phyloP scores from a whole-genome alignment of 1,140 invertebrate species.

The Wiebesia pumilae region DNA sequence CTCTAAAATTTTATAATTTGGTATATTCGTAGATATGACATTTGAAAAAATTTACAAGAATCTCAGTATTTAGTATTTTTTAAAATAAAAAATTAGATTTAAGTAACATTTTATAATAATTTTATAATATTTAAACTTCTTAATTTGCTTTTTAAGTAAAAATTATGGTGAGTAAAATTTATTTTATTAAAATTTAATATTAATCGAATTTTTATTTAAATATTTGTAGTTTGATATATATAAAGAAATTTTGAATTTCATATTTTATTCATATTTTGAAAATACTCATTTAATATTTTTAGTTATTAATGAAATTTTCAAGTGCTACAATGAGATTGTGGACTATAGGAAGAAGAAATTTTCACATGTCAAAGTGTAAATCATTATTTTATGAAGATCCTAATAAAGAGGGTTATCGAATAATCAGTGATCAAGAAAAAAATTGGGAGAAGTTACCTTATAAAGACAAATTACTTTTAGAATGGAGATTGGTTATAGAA shows the following conservation, averaged over 20 bases:
- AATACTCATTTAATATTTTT: background rate
- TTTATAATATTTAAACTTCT: no score
- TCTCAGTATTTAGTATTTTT: no score
- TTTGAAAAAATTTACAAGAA: no score
- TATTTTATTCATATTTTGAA: background rate
- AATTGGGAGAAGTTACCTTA: conserved; percentile 44
- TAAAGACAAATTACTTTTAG: conserved; percentile 77
- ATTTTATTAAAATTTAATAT: no score
- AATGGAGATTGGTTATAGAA: conserved; percentile 80
- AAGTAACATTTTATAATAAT: no score
- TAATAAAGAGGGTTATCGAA: conserved; percentile 16
- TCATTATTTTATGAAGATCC: conserved; percentile 42
- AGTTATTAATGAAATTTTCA: conserved; percentile 30
- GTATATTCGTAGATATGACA: no score
- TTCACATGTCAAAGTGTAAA: conserved; percentile 28
- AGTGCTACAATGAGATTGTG: background rate
- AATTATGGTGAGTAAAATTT: no score
- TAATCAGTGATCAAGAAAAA: conserved; percentile 45
- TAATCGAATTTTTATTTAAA: no score
- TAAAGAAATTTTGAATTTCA: background rate
- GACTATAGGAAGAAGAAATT: conserved; percentile 20
- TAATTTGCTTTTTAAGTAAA: no score
- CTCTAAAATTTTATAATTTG: no score
- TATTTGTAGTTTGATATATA: background rate
- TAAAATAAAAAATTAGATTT: no score